Base-by-base conservation (phyloP, 2,797 vertebrate genomes). In the Graptemys geographica region DNA sequence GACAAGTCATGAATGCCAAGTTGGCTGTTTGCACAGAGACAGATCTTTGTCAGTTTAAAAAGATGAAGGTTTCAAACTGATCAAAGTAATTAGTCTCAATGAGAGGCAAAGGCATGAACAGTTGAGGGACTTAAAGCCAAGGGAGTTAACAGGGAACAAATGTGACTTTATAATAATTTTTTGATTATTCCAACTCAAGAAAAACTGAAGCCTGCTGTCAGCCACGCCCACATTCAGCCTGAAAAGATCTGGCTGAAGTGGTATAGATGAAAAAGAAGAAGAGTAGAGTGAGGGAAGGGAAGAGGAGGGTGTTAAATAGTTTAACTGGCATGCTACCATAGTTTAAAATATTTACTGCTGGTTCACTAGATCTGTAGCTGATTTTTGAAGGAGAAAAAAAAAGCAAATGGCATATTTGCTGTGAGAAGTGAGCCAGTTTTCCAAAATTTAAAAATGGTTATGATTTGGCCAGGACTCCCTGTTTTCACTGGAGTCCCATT, bases 81-180 rank as follows among this genome's bases (percentile, higher is more conserved):
- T 56, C 78, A 81, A 79, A 83, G 51, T 57, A 86, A 92, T 88
- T 49, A 86, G 16, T 85, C 18, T 74, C 69, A 57, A 44, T 28
- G 37, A 76, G 51, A 18, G 8, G 52, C 47, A 62, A 81, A 86
- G 16, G n/a, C 27, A 83, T 11, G 91, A 37, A 10, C 3, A 74
- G 41, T 88, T 93, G 84, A 19, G 9, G 49, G n/a, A 41, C 55
- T 88, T 79, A 86, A 87, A 87, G 74, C 31, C 78, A 33, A 4
- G 8, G 7, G 19, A 89, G 28, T 84, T 80, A 72, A 53, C 0
- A 1, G 44, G 65, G 84, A 92, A 82, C 18, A 86, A 92, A 59
- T 44, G 23, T 0, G 0, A 2, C 5, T 80, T 4, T 5, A 16
- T 31, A 89, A 8, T 76, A 41, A 12, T 47, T 44, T 69, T 31